Evolutionary conservation across 2,113 vertebrate species (phyloP).

Genomic region (Ahaetulla prasina): DNA sequence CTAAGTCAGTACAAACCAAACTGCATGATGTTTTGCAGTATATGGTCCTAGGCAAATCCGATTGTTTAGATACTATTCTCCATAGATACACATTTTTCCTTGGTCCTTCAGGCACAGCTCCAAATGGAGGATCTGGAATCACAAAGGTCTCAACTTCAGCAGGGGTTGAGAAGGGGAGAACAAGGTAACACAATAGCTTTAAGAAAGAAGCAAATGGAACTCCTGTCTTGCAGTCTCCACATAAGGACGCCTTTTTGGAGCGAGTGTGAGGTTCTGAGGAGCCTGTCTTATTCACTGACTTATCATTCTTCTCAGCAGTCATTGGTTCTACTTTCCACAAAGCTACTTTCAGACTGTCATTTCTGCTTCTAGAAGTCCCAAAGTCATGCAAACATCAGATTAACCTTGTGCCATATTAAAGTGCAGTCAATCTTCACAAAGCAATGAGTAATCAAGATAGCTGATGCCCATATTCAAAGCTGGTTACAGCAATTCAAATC

Average conservation of each 20-base stretch:
- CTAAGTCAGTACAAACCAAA: neutral
- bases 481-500: neutral
- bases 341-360: neutral
- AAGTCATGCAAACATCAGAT: neutral
- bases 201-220: neutral
- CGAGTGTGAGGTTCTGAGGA: neutral
- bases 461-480: neutral
- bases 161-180: neutral
- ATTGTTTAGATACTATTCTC: neutral
- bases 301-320: neutral
- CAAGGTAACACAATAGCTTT: neutral
- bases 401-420: neutral
- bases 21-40: neutral
- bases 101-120: neutral
- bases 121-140: neutral
- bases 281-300: neutral
- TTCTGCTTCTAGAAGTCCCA: neutral
- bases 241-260: neutral
- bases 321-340: neutral
- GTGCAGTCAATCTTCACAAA: neutral
- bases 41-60: neutral
- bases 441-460: neutral
- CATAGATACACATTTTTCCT: neutral
- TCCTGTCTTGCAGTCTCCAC: neutral
- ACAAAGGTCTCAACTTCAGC: neutral